Evolutionary conservation across 1,140 invertebrate genomes (phyloP).

Genomic region (Glossosoma conforme): DNA sequence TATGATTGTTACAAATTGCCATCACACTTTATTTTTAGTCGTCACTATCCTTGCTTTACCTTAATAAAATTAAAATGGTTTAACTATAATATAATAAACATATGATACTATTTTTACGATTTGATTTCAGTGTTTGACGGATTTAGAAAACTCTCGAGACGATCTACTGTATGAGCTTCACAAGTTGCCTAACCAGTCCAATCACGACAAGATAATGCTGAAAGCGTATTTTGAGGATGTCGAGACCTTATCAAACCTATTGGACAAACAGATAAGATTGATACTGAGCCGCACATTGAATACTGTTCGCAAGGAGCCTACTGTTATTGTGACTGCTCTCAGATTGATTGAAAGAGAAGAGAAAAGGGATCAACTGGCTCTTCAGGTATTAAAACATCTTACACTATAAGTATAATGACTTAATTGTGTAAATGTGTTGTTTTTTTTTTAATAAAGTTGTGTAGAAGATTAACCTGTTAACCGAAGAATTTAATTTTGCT

Average conservation of each 20-base stretch:
- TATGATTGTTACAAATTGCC: no score
- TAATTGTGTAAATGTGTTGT: no score
- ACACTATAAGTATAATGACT: no score
- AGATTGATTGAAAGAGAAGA: conserved; percentile 97
- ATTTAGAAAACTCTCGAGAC: conserved; percentile 94
- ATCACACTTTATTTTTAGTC: no score
- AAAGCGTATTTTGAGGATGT: conserved; percentile 97
- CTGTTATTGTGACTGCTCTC: conserved; percentile 91
- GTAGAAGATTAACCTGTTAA: no score
- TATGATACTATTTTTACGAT: no score
- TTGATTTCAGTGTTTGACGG: conserved; percentile 70
- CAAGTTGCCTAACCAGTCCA: conserved; percentile 85
- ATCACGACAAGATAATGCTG: conserved; percentile 83
- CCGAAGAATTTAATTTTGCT: no score
- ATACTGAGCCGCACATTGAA: conserved; percentile 87
- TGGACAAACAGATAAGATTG: conserved; percentile 88
- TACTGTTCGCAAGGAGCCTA: conserved; percentile 91
- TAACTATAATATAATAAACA: no score
- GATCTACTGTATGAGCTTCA: conserved; percentile 93
- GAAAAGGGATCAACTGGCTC: conserved; percentile 77
- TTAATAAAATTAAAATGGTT: no score
- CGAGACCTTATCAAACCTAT: conserved; percentile 79
- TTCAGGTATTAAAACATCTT: conserved; percentile 60
- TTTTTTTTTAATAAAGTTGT: no score
- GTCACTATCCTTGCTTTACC: no score